Evolutionary conservation across 2,113 vertebrate genomes (phyloP).

Genomic region (Oryzias celebensis): DNA sequence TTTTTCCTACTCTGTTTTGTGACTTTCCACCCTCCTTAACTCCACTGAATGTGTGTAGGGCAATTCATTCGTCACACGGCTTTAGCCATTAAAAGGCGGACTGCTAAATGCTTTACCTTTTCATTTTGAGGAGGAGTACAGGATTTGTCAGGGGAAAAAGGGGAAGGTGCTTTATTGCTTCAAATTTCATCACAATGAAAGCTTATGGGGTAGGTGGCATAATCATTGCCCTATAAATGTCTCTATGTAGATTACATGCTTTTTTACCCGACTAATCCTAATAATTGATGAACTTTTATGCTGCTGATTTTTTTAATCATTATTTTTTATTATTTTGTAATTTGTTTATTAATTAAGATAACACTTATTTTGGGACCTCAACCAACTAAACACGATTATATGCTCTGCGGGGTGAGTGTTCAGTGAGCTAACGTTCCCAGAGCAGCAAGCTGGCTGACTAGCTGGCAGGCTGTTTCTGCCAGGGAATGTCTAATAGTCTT

Average conservation of each 20-base stretch:
- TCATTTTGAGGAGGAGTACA: conserved; percentile 76
- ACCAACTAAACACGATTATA: conserved; percentile 81
- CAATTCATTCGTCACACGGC: conserved; percentile 75
- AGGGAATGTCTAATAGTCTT: conserved; percentile 75
- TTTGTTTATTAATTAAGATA: conserved; percentile 84
- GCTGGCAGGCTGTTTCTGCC: conserved; percentile 66
- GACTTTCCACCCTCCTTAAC: conserved; percentile 65
- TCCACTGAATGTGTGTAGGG: conserved; percentile 62
- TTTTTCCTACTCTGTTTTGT: conserved; percentile 42
- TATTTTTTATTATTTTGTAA: conserved; percentile 73
- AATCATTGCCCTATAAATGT: conserved; percentile 76
- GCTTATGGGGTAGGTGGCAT: conserved; percentile 76
- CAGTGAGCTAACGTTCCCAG: conserved; percentile 65
- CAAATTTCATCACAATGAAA: conserved; percentile 82
- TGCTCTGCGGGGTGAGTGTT: conserved; percentile 75
- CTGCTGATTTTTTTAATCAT: conserved; percentile 47
- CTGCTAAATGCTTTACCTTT: conserved; percentile 78
- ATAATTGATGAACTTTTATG: conserved; percentile 81
- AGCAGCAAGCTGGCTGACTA: conserved; percentile 71
- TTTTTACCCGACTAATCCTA: conserved; percentile 75
- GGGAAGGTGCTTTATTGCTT: conserved; percentile 76
- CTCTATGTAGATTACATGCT: conserved; percentile 80
- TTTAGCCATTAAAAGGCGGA: conserved; percentile 72
- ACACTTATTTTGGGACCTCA: conserved; percentile 80
- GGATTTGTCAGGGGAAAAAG: conserved; percentile 72